A percentile compares a stretch with the other conserved stretches of the same genome.
Evolutionary conservation across 2,888 invertebrate genomes (phyloP).

Genomic region (Molanna angustata): DNA sequence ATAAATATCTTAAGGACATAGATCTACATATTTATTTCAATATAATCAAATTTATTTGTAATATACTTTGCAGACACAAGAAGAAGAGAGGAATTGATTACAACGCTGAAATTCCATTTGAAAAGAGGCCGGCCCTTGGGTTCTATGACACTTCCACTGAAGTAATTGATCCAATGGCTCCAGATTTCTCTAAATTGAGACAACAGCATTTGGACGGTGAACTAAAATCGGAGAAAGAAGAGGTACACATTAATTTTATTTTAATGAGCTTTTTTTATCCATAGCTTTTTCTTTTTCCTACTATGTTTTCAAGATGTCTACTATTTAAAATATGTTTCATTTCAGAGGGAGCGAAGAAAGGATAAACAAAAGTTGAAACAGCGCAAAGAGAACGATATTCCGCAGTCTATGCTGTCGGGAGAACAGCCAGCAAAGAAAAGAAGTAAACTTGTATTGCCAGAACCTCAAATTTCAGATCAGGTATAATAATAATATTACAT

Average conservation of each 20-base stretch:
- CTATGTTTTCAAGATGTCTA: not conserved
- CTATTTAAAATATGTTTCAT: constrained; percentile 13
- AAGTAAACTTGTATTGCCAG: constrained; percentile 93
- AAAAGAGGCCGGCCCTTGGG: constrained; percentile 87
- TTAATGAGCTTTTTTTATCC: not conserved
- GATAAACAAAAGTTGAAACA: constrained; percentile 95
- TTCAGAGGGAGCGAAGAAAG: constrained; percentile 82
- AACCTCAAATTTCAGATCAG: constrained; percentile 94
- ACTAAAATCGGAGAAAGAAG: constrained; percentile 85
- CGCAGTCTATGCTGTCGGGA: constrained; percentile 81
- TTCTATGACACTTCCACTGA: constrained; percentile 95
- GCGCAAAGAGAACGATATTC: constrained; percentile 94
- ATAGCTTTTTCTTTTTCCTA: not conserved
- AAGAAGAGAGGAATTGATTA: constrained; percentile 93
- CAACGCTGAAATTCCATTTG: constrained; percentile 96
- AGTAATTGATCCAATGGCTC: constrained; percentile 80
- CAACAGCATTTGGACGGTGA: constrained; percentile 95
- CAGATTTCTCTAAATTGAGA: constrained; percentile 84
- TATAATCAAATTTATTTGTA: too few relatives aligned
- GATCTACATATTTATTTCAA: too few relatives aligned
- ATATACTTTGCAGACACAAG: constrained; percentile 51
- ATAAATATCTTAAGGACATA: too few relatives aligned
- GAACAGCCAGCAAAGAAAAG: constrained; percentile 89
- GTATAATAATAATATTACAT: too few relatives aligned
- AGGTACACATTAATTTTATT: constrained; percentile 50